phyloP scores from a whole-genome alignment of 2,797 vertebrate genomes.

The Tiaroga cobitis region DNA sequence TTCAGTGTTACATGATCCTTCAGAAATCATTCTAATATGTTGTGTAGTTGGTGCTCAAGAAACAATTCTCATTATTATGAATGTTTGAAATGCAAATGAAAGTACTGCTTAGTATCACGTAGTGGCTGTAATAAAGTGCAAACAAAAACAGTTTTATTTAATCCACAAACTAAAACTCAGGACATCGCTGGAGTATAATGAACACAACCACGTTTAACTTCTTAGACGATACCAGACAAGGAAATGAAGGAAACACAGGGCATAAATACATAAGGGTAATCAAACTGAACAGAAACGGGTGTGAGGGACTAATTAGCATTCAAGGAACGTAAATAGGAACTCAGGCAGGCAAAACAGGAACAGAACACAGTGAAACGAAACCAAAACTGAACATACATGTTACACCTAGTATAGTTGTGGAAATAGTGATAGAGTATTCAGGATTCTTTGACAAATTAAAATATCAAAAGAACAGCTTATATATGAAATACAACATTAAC shows the following conservation, averaged over 20 bases:
- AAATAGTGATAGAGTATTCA: background rate
- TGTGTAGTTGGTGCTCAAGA: background rate
- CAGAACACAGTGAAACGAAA: background rate
- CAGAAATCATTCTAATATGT: background rate
- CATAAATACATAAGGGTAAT: background rate
- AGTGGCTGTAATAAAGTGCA: background rate
- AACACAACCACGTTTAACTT: background rate
- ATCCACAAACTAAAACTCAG: background rate
- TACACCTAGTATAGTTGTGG: background rate
- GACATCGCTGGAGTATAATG: background rate
- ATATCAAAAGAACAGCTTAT: background rate
- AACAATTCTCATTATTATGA: background rate
- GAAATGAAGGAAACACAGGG: background rate
- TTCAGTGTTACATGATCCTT: background rate
- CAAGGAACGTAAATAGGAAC: background rate
- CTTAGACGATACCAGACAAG: background rate
- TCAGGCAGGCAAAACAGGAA: background rate
- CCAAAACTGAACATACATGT: background rate
- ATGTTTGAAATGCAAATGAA: background rate
- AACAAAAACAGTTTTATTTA: background rate
- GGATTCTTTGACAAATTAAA: conserved; percentile 1
- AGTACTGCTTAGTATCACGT: background rate
- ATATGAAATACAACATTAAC: no score
- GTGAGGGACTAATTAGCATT: background rate
- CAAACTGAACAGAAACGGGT: background rate